A percentile compares a stretch with the other conserved stretches of the same genome.
These are phyloP conservation scores for Limanda limanda DNA, from an alignment of 2,113 vertebrate species.

Conservation along the genomic window DNA sequence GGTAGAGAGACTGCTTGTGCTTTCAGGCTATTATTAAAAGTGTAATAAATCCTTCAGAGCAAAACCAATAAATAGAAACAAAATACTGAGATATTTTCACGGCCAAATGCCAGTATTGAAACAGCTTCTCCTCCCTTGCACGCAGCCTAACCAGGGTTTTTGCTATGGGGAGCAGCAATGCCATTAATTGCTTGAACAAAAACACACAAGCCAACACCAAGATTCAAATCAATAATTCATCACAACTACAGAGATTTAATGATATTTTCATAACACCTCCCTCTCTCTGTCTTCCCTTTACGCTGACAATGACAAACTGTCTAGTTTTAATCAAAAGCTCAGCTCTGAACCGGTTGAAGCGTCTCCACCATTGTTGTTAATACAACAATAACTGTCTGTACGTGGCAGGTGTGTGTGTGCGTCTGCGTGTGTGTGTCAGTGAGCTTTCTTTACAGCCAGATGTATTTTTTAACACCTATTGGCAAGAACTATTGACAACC, in stretches of 20 bases:
- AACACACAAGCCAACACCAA: constrained; percentile 37
- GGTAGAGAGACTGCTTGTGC: constrained; percentile 16
- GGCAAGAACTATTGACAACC: constrained; percentile 11
- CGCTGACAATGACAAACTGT: constrained; percentile 73
- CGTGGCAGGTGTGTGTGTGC: not conserved
- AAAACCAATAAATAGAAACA: constrained; percentile 65
- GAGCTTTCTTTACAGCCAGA: not conserved
- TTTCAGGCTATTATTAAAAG: constrained; percentile 67
- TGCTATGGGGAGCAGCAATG: constrained; percentile 57
- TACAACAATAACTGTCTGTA: constrained; percentile 12
- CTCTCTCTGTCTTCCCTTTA: constrained; percentile 46
- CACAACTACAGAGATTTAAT: constrained; percentile 75
- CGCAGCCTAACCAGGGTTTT: constrained; percentile 38
- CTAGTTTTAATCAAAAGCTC: constrained; percentile 75
- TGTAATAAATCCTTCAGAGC: constrained; percentile 65
- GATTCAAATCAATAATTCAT: constrained; percentile 83
- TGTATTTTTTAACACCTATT: constrained; percentile 4
- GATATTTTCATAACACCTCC: constrained; percentile 69
- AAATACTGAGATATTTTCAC: constrained; percentile 53
- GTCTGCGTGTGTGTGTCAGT: not conserved
- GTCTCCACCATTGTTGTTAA: constrained; percentile 17
- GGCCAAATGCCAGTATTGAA: constrained; percentile 50
- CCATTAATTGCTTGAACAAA: constrained; percentile 69
- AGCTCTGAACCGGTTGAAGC: constrained; percentile 39
- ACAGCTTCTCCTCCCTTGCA: constrained; percentile 23